These are phyloP conservation scores for Drosophila ironensis DNA, from an alignment of 1,140 invertebrate genomes.

Conservation along the genomic window DNA sequence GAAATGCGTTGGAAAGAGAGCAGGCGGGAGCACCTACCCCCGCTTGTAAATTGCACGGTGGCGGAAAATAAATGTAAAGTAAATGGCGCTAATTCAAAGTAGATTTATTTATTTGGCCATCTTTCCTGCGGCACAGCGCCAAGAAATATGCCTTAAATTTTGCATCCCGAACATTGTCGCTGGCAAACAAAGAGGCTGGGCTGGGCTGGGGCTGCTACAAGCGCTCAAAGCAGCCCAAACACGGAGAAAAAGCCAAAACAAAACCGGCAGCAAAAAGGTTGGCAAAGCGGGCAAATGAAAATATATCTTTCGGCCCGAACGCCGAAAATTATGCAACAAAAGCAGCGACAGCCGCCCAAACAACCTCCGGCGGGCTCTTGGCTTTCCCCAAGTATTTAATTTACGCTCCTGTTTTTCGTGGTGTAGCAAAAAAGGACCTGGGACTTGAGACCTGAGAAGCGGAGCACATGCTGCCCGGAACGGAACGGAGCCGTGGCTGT, in stretches of 20 bases:
- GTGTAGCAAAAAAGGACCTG: neutral
- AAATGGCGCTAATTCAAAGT: conserved; percentile 80
- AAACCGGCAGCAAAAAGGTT: conserved; percentile 15
- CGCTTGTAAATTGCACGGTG: conserved; percentile 62
- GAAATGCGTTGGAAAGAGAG: conserved; percentile 17
- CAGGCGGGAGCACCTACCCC: conserved; percentile 21
- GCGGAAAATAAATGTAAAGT: conserved; percentile 77
- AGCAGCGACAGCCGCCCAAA: conserved; percentile 3
- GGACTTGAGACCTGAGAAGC: conserved; percentile 49
- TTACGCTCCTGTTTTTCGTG: conserved; percentile 16
- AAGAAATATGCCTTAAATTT: conserved; percentile 77
- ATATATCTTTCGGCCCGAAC: conserved; percentile 39
- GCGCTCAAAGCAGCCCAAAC: conserved; percentile 13
- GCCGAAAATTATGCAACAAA: conserved; percentile 61
- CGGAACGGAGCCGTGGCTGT: conserved; percentile 42
- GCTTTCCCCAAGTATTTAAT: no score
- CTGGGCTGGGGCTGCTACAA: no score
- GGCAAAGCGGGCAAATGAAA: conserved; percentile 63
- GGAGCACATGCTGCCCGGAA: conserved; percentile 54
- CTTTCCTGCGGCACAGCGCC: conserved; percentile 67
- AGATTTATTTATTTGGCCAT: conserved; percentile 79
- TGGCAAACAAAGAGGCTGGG: conserved; percentile 42
- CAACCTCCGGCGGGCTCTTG: no score
- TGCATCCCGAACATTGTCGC: conserved; percentile 29
- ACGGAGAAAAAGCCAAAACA: conserved; percentile 43